phyloP scores from a whole-genome alignment of 23 tunicate species.

The Aplidium turbinatum region DNA sequence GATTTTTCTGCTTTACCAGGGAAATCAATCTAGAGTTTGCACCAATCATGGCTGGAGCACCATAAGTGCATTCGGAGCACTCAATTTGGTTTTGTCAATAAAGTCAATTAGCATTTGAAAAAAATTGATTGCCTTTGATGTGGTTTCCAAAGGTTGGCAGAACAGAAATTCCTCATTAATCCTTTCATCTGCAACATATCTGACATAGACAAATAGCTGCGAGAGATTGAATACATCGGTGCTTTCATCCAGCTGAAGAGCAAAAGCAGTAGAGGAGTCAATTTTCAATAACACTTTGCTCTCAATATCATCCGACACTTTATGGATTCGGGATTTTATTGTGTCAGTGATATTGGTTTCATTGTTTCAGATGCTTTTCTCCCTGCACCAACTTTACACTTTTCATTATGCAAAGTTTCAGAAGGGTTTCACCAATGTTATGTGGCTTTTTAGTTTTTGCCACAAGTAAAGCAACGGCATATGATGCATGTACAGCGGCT shows the following conservation, averaged over 20 bases:
- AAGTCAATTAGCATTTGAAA: conserved; percentile 32
- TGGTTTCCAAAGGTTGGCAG: conserved; percentile 35
- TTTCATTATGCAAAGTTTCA: conserved; percentile 1
- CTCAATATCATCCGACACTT: conserved; percentile 40
- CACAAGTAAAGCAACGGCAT: conserved; percentile 31
- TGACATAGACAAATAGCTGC: conserved; percentile 23
- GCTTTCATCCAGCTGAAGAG: conserved; percentile 31
- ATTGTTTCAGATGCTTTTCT: conserved; percentile 24
- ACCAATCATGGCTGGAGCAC: conserved; percentile 50
- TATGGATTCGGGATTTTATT: conserved; percentile 30
- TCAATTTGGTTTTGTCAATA: conserved; percentile 7
- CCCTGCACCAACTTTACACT: conserved; percentile 51
- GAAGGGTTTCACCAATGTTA: conserved; percentile 36
- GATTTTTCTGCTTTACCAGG: conserved; percentile 42
- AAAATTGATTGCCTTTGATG: conserved; percentile 26
- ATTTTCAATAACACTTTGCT: conserved; percentile 15
- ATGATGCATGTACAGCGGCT: conserved; percentile 41
- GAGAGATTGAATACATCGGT: conserved; percentile 35
- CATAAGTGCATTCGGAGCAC: conserved; percentile 46
- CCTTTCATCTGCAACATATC: conserved; percentile 20
- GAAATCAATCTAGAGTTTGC: conserved; percentile 37
- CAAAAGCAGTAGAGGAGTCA: neutral
- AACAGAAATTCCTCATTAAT: too few species aligned
- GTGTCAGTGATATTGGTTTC: conserved; percentile 37
- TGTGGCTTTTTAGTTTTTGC: conserved; percentile 31